Base-by-base conservation (phyloP, 2,888 invertebrate genomes). In the Quadroppia sp. region DNA sequence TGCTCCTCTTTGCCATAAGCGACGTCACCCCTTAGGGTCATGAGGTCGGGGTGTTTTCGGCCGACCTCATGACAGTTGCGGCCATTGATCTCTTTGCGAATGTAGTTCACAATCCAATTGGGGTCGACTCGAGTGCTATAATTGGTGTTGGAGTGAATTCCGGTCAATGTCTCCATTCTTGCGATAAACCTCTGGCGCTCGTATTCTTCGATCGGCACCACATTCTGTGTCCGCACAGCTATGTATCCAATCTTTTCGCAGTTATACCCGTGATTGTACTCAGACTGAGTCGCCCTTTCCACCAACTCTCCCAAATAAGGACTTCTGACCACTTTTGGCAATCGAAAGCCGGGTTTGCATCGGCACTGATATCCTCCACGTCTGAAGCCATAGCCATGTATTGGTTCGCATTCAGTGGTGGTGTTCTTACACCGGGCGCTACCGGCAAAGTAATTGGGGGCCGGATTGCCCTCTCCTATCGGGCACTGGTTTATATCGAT, bases 401-500 rank as follows among this genome's bases (percentile, higher is more conserved):
- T 83, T 0, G 97, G 97, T 83, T 98, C 97, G 83, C 97, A 98
- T 90, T 93, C 92, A 7, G 94, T 94, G 1, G 92, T 92, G 80
- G 90, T 90, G 78, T 88, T 87, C 85, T 94, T 94, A 85, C 97
- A 98, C 75, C 93, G 85, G 0, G 94, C 91, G 0, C 95, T 95
- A 77, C 91, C 89, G 1, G 89, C 89, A 85, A 95, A 97, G 81
- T 87, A 86, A 84, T 97, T 97, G 0, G 92, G 91, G 42, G 89
- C 88, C 78, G 87, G 89, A 81, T 97, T 97, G 64, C 96, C 97
- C 79, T 88, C 86, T 74, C 94, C 91, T 76, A 85, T 85, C 0
- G 96, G 95, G 86, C 97, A 98, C 80, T 96, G 97, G 85, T 98
- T 98, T 82, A 98, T 94, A 81, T 98, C 97, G 82, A 98, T 90